Evolutionary conservation across 1,140 invertebrate species (phyloP).

Genomic region (Cydia amplana): DNA sequence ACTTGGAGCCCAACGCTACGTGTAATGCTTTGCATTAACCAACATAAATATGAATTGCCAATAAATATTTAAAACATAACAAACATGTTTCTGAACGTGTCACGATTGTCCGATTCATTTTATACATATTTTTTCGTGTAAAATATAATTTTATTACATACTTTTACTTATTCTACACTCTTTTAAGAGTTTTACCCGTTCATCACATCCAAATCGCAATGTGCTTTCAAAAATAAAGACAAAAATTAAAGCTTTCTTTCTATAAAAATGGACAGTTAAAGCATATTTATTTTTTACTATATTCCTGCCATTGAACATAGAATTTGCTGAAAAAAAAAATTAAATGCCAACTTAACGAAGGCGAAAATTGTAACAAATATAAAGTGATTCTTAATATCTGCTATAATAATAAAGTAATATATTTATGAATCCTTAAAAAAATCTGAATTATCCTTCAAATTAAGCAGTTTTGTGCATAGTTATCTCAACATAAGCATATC

Average conservation of each 20-base stretch:
- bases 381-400: background rate
- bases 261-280: conserved; percentile 37
- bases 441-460: background rate
- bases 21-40: conserved; percentile 9
- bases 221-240: conserved; percentile 41
- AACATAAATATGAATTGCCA: conserved; percentile 7
- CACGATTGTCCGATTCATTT: background rate
- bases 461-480: background rate
- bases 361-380: background rate
- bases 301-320: conserved; percentile 32
- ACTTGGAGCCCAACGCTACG: background rate
- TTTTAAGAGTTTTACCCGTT: conserved; percentile 62
- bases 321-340: conserved; percentile 30
- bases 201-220: conserved; percentile 55
- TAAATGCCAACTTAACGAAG: conserved; percentile 1
- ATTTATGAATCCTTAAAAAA: background rate
- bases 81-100: conserved; percentile 14
- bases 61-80: conserved; percentile 25
- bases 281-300: conserved; percentile 14
- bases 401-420: background rate
- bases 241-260: conserved; percentile 25
- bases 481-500: background rate
- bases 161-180: conserved; percentile 52
- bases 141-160: conserved; percentile 7
- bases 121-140: conserved; percentile 22